phyloP scores from a whole-genome alignment of 2,797 vertebrate genomes.

The Yasuhikotakia modesta region DNA sequence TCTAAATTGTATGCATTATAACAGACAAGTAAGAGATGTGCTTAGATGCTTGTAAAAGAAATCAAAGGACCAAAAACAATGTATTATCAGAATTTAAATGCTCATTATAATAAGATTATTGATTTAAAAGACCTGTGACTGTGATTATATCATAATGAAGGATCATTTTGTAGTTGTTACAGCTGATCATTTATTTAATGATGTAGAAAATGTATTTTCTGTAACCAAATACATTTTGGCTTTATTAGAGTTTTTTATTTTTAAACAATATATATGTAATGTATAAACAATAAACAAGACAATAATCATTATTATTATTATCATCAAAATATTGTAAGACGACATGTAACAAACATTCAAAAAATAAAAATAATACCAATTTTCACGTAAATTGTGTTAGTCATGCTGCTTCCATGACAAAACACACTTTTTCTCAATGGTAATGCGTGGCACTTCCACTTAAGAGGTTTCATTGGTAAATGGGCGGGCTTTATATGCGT shows the following conservation, averaged over 20 bases:
- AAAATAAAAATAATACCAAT: too few relatives aligned
- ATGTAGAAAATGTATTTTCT: too few relatives aligned
- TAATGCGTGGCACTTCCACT: conserved; percentile 80
- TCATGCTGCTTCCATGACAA: not conserved
- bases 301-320: too few relatives aligned
- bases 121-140: not conserved
- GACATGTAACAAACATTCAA: too few relatives aligned
- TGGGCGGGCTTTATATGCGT: conserved; percentile 69
- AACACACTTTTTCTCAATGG: conserved; percentile 33
- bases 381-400: too few relatives aligned
- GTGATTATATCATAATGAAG: not conserved
- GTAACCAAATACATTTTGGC: too few relatives aligned
- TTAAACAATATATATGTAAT: not conserved
- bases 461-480: conserved; percentile 43
- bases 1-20: not conserved
- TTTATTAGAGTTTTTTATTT: too few relatives aligned
- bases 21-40: not conserved
- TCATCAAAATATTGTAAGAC: too few relatives aligned
- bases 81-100: not conserved
- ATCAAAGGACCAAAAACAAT: not conserved
- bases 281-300: too few relatives aligned
- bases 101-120: not conserved
- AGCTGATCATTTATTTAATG: not conserved
- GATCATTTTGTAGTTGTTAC: not conserved
- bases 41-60: not conserved